Conservation (phyloP, 2,888 invertebrate species). For the Eupithecia pulchellata region DNA sequence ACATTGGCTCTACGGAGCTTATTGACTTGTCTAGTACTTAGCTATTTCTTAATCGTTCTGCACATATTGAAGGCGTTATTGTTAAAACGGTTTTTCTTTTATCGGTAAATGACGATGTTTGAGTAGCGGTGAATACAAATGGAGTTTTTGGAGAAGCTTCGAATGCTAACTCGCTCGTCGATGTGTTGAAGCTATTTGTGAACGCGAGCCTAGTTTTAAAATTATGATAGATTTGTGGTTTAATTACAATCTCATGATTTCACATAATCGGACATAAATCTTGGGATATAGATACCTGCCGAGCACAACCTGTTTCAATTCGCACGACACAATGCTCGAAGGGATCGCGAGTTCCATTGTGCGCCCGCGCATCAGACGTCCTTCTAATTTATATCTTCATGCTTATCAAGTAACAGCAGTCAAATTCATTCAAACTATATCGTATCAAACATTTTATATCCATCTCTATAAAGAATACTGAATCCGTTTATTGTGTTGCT, state of each 20-base stretch:
- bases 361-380: slow-evolving; percentile 65
- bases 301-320: slow-evolving; percentile 84
- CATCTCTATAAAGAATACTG: slow-evolving; percentile 68
- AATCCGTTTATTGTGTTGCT: slow-evolving; percentile 70
- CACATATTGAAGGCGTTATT: slow-evolving; percentile 57
- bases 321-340: slow-evolving; percentile 72
- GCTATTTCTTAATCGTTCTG: slow-evolving; percentile 61
- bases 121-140: slow-evolving; percentile 64
- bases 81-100: slow-evolving; percentile 64
- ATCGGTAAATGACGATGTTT: slow-evolving; percentile 60
- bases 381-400: slow-evolving; percentile 82
- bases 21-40: slow-evolving; percentile 63
- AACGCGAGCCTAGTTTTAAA: slow-evolving; percentile 64
- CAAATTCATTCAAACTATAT: slow-evolving; percentile 65
- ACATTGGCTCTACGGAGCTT: slow-evolving; percentile 64
- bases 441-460: slow-evolving; percentile 68
- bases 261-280: slow-evolving; percentile 83
- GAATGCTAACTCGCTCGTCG: slow-evolving; percentile 53
- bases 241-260: slow-evolving; percentile 78
- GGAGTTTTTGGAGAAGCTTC: slow-evolving; percentile 28
- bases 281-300: slow-evolving; percentile 80
- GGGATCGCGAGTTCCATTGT: slow-evolving; percentile 66
- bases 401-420: slow-evolving; percentile 72
- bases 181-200: slow-evolving; percentile 54
- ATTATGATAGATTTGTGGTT: slow-evolving; percentile 77